Evolutionary conservation across 2,113 vertebrate species (phyloP).

Genomic region (Pelecanoides urinatrix): DNA sequence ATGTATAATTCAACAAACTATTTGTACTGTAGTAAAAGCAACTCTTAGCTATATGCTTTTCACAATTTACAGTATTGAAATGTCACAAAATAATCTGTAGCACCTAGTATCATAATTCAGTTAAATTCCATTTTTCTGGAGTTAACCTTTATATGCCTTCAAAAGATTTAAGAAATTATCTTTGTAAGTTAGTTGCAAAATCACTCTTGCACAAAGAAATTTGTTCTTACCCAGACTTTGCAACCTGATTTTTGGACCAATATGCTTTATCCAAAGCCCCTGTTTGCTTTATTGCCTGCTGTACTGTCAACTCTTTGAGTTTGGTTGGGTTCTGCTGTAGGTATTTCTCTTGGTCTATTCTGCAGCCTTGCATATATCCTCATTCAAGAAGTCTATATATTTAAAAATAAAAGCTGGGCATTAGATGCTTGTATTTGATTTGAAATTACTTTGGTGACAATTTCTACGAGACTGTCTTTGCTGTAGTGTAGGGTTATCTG

Average conservation of each 20-base stretch:
- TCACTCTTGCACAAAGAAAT: background rate
- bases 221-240: background rate
- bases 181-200: background rate
- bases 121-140: background rate
- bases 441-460: background rate
- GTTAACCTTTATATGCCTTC: background rate
- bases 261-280: background rate
- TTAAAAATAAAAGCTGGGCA: background rate
- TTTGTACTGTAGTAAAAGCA: background rate
- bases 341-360: background rate
- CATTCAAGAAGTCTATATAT: background rate
- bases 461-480: background rate
- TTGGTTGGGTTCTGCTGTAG: background rate
- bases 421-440: background rate
- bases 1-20: background rate
- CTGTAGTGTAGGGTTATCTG: background rate
- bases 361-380: background rate
- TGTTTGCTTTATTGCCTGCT: background rate
- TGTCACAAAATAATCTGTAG: background rate
- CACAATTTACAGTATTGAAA: background rate
- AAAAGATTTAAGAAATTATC: background rate
- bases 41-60: background rate
- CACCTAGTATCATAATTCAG: background rate
- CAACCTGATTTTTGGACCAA: background rate
- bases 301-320: background rate